These are phyloP conservation scores for Noctua pronuba DNA, from an alignment of 2,888 invertebrate genomes.

Conservation along the genomic window DNA sequence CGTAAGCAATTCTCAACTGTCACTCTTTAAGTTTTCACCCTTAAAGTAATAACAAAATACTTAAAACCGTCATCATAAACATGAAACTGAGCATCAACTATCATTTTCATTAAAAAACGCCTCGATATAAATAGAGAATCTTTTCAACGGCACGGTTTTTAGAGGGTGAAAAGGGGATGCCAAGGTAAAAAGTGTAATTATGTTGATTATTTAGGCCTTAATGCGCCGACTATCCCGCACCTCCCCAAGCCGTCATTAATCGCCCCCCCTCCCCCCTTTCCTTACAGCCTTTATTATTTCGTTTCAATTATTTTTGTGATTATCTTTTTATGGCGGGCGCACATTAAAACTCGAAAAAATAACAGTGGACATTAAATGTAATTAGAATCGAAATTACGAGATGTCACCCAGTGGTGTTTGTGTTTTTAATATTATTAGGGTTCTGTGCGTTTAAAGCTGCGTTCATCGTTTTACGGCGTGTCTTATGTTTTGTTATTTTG, in stretches of 20 bases:
- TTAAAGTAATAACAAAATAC: constrained; percentile 1
- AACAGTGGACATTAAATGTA: constrained; percentile 88
- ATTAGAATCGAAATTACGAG: constrained; percentile 89
- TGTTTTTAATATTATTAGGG: constrained; percentile 75
- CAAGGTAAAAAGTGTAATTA: constrained; percentile 90
- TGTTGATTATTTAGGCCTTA: constrained; percentile 90
- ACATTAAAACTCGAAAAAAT: constrained; percentile 90
- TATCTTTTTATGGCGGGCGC: constrained; percentile 89
- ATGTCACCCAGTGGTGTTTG: constrained; percentile 83
- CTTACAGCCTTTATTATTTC: constrained; percentile 88
- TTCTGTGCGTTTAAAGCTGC: constrained; percentile 69
- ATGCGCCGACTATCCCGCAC: constrained; percentile 87
- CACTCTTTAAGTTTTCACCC: not conserved
- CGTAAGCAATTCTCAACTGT: not conserved
- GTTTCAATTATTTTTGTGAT: constrained; percentile 91
- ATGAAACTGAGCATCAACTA: constrained; percentile 72
- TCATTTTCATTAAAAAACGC: constrained; percentile 71
- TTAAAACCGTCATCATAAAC: constrained; percentile 61
- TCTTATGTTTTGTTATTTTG: constrained; percentile 61
- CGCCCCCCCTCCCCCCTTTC: constrained; percentile 79
- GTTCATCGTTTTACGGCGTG: constrained; percentile 66
- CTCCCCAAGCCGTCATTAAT: constrained; percentile 85
- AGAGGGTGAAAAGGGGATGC: constrained; percentile 83
- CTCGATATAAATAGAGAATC: constrained; percentile 81
- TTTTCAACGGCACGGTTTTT: constrained; percentile 84